These are phyloP conservation scores for Ctena decussata DNA, from an alignment of 2,888 invertebrate genomes.

Conservation along the genomic window DNA sequence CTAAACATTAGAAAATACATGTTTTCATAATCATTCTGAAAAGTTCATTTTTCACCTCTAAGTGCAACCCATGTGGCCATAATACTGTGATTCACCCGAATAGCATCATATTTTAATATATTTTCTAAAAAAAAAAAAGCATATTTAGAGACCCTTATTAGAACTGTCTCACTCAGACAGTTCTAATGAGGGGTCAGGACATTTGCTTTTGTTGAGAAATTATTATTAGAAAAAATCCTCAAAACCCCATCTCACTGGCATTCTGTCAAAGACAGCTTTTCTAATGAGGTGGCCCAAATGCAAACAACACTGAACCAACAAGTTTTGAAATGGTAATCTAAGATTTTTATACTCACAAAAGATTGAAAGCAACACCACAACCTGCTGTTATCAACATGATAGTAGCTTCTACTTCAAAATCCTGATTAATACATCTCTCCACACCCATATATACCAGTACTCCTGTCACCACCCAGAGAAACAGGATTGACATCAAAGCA, in stretches of 20 bases:
- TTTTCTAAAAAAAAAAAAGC: no score
- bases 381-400: constrained; percentile 96
- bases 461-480: constrained; percentile 99
- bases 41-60: no score
- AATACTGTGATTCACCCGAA: no score
- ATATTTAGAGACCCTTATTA: background rate
- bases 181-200: background rate
- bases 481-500: constrained; percentile 97
- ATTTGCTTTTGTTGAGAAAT: background rate
- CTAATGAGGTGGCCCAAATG: no score
- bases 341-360: constrained; percentile 92
- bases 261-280: no score
- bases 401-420: constrained; percentile 95
- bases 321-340: no score
- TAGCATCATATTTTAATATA: no score
- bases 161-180: background rate
- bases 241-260: no score
- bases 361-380: constrained; percentile 96
- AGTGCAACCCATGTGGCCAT: no score
- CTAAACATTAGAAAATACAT: no score
- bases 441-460: constrained; percentile 97
- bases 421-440: constrained; percentile 92
- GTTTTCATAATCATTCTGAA: no score
- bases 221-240: background rate
- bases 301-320: no score